phyloP scores from a whole-genome alignment of 2,888 invertebrate species.

The Cremastobaeus sp. region DNA sequence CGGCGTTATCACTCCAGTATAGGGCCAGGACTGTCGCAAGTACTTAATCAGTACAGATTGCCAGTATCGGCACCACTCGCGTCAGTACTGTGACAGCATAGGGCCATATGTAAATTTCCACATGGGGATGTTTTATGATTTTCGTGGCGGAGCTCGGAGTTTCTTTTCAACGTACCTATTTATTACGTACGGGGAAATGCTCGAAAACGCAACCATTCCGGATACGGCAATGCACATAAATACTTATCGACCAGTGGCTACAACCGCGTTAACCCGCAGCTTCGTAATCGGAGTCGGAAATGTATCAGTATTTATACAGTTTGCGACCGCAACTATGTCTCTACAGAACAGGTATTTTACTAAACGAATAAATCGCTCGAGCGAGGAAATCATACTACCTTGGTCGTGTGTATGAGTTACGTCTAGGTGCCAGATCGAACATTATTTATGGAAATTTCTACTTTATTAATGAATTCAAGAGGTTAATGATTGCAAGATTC shows the following conservation, averaged over 20 bases:
- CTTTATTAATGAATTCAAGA: too few species aligned
- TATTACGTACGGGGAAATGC: constrained; percentile 41
- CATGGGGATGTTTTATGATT: too few species aligned
- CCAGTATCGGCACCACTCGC: too few species aligned
- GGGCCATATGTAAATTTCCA: too few species aligned
- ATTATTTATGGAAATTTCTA: too few species aligned
- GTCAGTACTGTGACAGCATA: too few species aligned
- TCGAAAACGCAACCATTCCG: constrained; percentile 30
- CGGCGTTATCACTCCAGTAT: too few species aligned
- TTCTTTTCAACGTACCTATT: constrained; percentile 47
- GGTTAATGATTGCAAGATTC: too few species aligned
- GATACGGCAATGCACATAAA: constrained; percentile 47
- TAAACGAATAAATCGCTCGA: constrained; percentile 54
- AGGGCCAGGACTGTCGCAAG: too few species aligned
- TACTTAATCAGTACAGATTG: too few species aligned
- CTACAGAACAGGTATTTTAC: constrained; percentile 52
- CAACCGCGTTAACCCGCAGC: constrained; percentile 53
- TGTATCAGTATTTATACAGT: constrained; percentile 61
- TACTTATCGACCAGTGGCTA: constrained; percentile 59
- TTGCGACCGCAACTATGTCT: constrained; percentile 54
- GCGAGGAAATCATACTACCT: constrained; percentile 49
- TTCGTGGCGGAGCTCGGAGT: constrained; percentile 22
- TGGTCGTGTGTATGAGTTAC: constrained; percentile 38
- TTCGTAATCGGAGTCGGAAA: constrained; percentile 58
- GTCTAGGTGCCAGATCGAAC: too few species aligned